These are phyloP conservation scores for Camarhynchus parvulus DNA, from an alignment of 2,113 vertebrate species.

Conservation along the genomic window DNA sequence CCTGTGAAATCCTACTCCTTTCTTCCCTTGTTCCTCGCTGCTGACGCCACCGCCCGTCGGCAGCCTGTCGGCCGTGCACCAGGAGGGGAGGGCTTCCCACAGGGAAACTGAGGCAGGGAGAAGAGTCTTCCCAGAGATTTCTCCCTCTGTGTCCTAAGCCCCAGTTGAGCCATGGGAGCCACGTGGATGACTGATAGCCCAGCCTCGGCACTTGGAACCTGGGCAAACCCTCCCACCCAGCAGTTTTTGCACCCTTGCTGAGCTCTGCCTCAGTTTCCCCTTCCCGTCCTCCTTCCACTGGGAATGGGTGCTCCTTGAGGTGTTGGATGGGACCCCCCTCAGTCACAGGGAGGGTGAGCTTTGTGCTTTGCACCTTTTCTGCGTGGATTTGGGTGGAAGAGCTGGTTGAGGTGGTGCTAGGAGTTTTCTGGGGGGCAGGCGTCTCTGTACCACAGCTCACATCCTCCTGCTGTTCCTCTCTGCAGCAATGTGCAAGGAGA, in stretches of 20 bases:
- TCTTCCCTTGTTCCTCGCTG: not conserved
- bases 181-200: not conserved
- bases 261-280: not conserved
- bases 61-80: accelerated
- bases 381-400: not conserved
- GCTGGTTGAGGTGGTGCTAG: not conserved
- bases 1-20: slow-evolving; percentile 53
- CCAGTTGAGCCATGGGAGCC: accelerated
- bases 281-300: not conserved
- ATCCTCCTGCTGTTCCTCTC: not conserved
- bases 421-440: not conserved
- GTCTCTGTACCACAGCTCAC: not conserved
- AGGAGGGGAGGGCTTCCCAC: not conserved
- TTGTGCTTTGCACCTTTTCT: not conserved
- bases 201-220: not conserved
- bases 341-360: not conserved
- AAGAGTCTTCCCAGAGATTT: not conserved
- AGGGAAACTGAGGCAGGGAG: not conserved
- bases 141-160: accelerated
- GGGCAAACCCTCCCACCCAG: not conserved
- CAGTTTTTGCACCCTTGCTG: not conserved
- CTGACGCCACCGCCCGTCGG: not conserved
- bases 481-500: slow-evolving; percentile 93
- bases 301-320: not conserved
- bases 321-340: not conserved